Base-by-base conservation (phyloP, 2,113 vertebrate genomes). In the Stegostoma tigrinum region DNA sequence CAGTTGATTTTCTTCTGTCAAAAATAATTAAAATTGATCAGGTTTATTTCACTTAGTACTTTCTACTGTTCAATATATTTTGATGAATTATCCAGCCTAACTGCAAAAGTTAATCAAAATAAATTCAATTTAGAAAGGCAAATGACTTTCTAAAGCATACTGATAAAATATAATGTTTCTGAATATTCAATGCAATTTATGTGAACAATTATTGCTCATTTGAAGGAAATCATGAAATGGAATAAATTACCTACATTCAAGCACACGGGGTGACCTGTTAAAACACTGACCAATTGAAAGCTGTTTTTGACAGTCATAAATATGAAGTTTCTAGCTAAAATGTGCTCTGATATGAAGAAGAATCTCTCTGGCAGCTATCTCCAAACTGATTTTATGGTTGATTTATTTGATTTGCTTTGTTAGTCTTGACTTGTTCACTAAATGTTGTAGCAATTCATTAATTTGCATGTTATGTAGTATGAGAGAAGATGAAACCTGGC, bases 51-150 rank as follows among this genome's bases (percentile, higher is more conserved):
- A 7, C 66, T 68, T 68, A 42, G 70, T 38, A 94, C 66, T 94
- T 94, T 66, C n/a, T 14, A 68, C 91, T 45, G n/a, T 94, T 68
- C 66, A 64, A 15, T 68, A 45, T n/a, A 52, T 52, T 95, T 5
- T 75, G 42, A 15, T 75, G 23, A 70, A 70, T 94, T 45, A 70
- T 42, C 17, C 23, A 75, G 67, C 94, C 94, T 12, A 10, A 45
- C 42, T 95, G 94, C 42, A 95, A 95, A 95, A 52, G n/a, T 64
- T 94, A 67, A 67, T 94, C 64, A 67, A 94, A 94, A 94, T n/a
- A 72, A 95, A 14, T 95, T 48, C 52, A 48, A 14, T 68, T 45
- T 8, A 7, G 67, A 21, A 95, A 48, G 24, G 94, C 75, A 95
- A 95, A 52, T 95, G 89, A 66, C 19, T 45, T 66, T 48, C 38